Evolutionary conservation across 2,797 vertebrate species (phyloP).

Genomic region (Diglossa cyanea): DNA sequence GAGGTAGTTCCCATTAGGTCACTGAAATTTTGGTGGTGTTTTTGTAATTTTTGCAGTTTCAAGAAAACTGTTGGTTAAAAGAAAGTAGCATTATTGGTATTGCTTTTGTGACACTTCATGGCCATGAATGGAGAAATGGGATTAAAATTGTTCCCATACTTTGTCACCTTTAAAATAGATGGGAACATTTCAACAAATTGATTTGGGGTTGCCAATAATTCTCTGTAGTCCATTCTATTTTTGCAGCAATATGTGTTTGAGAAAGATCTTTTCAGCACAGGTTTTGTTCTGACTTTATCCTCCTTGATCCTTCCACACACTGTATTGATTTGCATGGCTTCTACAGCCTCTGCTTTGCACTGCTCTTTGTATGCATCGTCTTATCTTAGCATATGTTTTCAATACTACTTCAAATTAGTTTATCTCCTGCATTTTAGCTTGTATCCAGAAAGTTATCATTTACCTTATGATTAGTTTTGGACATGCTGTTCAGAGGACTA

Average conservation of each 20-base stretch:
- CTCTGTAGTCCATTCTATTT: neutral
- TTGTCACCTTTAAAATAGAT: neutral
- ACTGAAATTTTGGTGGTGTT: neutral
- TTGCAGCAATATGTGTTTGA: neutral
- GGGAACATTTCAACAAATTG: neutral
- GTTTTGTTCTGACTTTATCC: constrained; percentile 16
- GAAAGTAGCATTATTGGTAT: neutral
- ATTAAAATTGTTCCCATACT: neutral
- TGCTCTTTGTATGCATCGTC: neutral
- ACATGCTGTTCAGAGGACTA: neutral
- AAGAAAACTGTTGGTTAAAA: neutral
- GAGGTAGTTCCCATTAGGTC: neutral
- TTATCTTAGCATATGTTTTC: neutral
- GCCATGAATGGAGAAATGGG: neutral
- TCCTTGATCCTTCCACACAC: constrained; percentile 9
- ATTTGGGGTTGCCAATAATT: constrained; percentile 5
- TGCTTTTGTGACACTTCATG: neutral
- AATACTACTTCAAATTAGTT: neutral
- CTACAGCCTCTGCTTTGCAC: neutral
- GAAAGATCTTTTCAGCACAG: neutral
- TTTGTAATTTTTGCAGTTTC: neutral
- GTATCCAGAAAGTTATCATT: neutral
- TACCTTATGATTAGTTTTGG: neutral
- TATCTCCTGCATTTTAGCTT: neutral
- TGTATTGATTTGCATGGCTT: neutral